Evolutionary conservation across 2,888 invertebrate genomes (phyloP).

Genomic region (Cryptus viduatorius): DNA sequence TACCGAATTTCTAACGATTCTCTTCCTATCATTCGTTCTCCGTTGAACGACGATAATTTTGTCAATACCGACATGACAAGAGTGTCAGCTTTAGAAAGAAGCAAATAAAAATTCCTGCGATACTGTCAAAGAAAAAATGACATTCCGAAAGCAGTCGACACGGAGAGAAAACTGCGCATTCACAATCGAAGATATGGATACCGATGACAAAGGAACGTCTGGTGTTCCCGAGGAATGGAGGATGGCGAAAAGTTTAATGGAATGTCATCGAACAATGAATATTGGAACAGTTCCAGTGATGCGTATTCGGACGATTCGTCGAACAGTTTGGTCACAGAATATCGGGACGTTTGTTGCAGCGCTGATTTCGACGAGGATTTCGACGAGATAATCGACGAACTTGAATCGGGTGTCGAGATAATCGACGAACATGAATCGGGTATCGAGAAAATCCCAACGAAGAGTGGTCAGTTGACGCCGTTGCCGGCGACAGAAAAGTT

Average conservation of each 20-base stretch:
- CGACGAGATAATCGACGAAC: slow-evolving; percentile 17
- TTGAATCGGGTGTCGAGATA: slow-evolving; percentile 4
- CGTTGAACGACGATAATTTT: slow-evolving; percentile 9
- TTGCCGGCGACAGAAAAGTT: not conserved
- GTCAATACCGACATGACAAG: not conserved
- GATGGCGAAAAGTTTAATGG: slow-evolving; percentile 56
- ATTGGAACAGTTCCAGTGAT: slow-evolving; percentile 84
- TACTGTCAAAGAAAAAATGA: slow-evolving; percentile 38
- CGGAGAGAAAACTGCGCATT: slow-evolving; percentile 7
- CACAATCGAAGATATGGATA: not conserved
- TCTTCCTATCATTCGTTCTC: slow-evolving; percentile 38
- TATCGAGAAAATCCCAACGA: slow-evolving; percentile 23
- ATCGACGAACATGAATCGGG: not conserved
- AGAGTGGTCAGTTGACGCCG: not conserved
- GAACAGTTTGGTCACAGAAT: slow-evolving; percentile 48
- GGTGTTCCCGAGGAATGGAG: slow-evolving; percentile 41
- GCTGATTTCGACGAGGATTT: slow-evolving; percentile 58
- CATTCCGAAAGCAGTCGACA: slow-evolving; percentile 32
- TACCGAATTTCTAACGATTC: slow-evolving; percentile 34
- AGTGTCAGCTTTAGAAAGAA: not conserved
- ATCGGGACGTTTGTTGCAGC: slow-evolving; percentile 59
- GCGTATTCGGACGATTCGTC: slow-evolving; percentile 50
- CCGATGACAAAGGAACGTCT: slow-evolving; percentile 49
- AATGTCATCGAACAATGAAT: slow-evolving; percentile 82
- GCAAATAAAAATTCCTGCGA: not conserved